These are phyloP conservation scores for Cryptocephalus moraei DNA, from an alignment of 2,888 invertebrate genomes.

Conservation along the genomic window DNA sequence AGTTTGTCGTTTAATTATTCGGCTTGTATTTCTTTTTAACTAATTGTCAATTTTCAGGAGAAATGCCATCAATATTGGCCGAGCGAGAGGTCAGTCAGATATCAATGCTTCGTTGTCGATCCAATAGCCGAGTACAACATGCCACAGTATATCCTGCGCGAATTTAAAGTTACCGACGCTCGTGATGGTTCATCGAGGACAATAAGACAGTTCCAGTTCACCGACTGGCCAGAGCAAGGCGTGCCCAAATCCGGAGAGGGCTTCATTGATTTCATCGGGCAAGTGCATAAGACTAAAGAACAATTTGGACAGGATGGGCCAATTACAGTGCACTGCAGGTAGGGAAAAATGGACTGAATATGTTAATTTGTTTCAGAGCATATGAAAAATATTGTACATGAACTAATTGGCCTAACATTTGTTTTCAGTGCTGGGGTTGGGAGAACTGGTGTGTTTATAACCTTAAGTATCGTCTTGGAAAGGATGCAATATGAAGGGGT, in stretches of 20 bases:
- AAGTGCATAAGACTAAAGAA: constrained; percentile 99
- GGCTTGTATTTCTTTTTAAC: too few species aligned
- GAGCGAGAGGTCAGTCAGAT: constrained; percentile 90
- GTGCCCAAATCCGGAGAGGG: constrained; percentile 97
- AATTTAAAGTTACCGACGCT: constrained; percentile 98
- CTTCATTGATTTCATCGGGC: constrained; percentile 98
- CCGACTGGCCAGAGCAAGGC: constrained; percentile 93
- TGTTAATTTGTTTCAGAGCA: background rate
- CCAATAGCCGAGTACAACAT: constrained; percentile 99
- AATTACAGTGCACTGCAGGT: constrained; percentile 96
- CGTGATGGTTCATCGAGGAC: constrained; percentile 94
- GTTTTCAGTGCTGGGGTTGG: constrained; percentile 86
- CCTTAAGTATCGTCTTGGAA: constrained; percentile 94
- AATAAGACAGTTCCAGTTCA: constrained; percentile 92
- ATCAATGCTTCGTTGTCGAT: constrained; percentile 97
- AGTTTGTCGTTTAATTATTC: too few species aligned
- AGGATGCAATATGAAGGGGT: constrained; percentile 99
- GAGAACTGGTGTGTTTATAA: constrained; percentile 96
- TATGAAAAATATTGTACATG: background rate
- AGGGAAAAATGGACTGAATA: constrained; percentile 1
- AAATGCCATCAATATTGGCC: constrained; percentile 99
- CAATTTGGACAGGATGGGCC: constrained; percentile 99
- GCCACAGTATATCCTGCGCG: constrained; percentile 97
- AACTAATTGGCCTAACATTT: too few species aligned
- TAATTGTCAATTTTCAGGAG: constrained; percentile 51